Base-by-base conservation (phyloP, 2,113 vertebrate species). In the Rhynchopsitta pachyrhyncha region DNA sequence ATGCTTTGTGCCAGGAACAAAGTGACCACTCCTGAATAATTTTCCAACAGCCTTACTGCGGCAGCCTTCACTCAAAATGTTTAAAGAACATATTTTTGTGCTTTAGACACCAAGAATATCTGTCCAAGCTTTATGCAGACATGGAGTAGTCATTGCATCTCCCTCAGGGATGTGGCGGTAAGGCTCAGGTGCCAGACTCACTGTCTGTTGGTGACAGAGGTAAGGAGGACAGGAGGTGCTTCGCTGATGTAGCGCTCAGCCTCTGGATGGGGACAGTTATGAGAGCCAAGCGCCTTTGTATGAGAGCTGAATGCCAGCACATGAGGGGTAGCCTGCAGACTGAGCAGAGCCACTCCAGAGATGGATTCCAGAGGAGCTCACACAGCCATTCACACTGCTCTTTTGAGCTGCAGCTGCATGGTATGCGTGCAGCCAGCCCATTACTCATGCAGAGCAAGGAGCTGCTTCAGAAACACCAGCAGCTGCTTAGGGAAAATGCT, bases 391-490 rank as follows among this genome's bases (percentile, higher is more conserved):
- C 49, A 27, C 46, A 33, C 7, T 4, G n/a, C 77, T 78, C 76
- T 53, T 25, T 3, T 3, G 67, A 92, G 93, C 82, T 77, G 94
- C 93, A 95, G 95, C 92, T 97, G 94, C 63, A 35, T 1, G 2
- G 57, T 0, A 13, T 35, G 85, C 6, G 23, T 85, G 91, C 94
- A 76, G 83, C 57, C 87, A 96, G 78, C 71, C 71, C 84, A 85
- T 93, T 46, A 80, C 78, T 91, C 95, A 95, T 10, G 12, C 3
- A 0, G 75, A 64, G 83, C 69, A 64, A 92, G 80, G 25, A 93
- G 92, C 78, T 80, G 90, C 87, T 84, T 79, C 91, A 91, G 66
- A 82, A 89, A 87, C 33, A 60, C 14, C 89, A 89, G 66, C 70
- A 92, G 81, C 84, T 95, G 93, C 78, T 73, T 3, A 1, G 41